Conservation (phyloP, 2,888 invertebrate species). For the Acleris cristana region DNA sequence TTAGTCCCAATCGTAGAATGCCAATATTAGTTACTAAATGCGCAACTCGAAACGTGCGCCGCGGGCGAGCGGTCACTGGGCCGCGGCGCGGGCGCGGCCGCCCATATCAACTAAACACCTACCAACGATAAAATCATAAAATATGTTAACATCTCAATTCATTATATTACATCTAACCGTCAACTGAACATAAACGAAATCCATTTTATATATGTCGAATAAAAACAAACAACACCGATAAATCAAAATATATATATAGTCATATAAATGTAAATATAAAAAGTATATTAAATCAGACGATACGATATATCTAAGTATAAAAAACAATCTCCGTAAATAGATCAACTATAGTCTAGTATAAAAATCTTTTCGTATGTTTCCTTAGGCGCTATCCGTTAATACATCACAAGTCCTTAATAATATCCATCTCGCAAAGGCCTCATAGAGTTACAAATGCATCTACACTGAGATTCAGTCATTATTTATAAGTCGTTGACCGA, state of each 20-base stretch:
- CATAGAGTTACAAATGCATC: conserved; percentile 84
- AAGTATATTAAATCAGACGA: conserved; percentile 84
- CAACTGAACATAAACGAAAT: conserved; percentile 71
- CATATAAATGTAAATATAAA: conserved; percentile 80
- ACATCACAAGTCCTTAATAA: conserved; percentile 84
- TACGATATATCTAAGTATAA: conserved; percentile 84
- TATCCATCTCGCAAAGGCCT: conserved; percentile 84
- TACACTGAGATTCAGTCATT: conserved; percentile 85
- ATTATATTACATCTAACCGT: conserved; percentile 52
- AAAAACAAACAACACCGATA: conserved; percentile 85
- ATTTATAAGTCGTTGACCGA: conserved; percentile 84
- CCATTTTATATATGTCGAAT: conserved; percentile 68
- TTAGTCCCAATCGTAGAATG: conserved; percentile 85
- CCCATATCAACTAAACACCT: conserved; percentile 69
- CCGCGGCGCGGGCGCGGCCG: conserved; percentile 40
- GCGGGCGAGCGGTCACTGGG: conserved; percentile 61
- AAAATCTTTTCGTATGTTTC: conserved; percentile 84
- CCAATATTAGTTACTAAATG: conserved; percentile 83
- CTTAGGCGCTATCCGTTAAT: conserved; percentile 84
- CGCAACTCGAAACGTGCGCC: conserved; percentile 80
- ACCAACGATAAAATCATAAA: conserved; percentile 76
- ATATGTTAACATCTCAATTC: conserved; percentile 69
- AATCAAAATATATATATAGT: conserved; percentile 63
- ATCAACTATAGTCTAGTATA: conserved; percentile 83
- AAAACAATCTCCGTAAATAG: conserved; percentile 85